Percentiles rank a stretch among this genome's conserved stretches.
These are phyloP conservation scores for Mormyrus proboscirostris DNA, from an alignment of 2,797 vertebrate species.

Conservation along the genomic window DNA sequence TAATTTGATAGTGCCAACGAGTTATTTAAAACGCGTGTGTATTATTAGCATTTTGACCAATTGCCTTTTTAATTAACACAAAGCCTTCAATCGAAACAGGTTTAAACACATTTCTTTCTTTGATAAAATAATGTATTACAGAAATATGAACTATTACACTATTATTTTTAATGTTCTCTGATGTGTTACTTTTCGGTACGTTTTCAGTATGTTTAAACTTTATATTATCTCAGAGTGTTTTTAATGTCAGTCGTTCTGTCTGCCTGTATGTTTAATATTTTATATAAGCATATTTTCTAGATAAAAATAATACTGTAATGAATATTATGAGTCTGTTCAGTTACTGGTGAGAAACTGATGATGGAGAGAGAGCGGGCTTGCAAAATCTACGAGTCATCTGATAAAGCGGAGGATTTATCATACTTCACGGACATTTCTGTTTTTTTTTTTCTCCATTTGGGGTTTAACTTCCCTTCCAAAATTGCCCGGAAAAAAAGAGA, in stretches of 20 bases:
- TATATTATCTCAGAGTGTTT: background rate
- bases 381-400: background rate
- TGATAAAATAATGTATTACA: background rate
- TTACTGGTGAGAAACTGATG: background rate
- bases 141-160: background rate
- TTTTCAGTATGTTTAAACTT: background rate
- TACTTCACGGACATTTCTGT: background rate
- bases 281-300: background rate
- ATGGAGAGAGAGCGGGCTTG: background rate
- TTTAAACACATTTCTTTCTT: background rate
- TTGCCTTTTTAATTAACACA: background rate
- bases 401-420: background rate
- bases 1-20: background rate
- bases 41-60: background rate
- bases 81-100: background rate
- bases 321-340: background rate
- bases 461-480: conserved; percentile 16
- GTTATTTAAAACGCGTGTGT: background rate
- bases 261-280: background rate
- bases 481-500: conserved; percentile 7
- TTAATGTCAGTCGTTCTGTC: background rate
- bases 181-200: background rate
- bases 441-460: background rate
- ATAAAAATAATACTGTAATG: background rate
- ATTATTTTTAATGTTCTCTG: background rate